Conservation (phyloP, 2,797 vertebrate species). For the Otolemur crassicaudatus region DNA sequence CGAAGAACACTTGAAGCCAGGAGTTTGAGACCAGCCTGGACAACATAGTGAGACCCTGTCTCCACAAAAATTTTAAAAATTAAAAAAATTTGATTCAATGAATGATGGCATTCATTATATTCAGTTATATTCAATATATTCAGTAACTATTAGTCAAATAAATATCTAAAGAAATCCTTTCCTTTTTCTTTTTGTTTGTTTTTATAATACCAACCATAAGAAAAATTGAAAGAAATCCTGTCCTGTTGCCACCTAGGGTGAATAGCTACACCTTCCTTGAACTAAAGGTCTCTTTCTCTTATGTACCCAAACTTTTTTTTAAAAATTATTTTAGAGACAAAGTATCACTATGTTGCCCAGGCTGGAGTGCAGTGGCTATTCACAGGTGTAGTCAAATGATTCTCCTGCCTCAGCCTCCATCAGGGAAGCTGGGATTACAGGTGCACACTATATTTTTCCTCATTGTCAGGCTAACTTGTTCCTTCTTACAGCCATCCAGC, state of each 20-base stretch:
- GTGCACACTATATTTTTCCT: neutral
- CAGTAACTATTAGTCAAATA: neutral
- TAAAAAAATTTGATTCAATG: neutral
- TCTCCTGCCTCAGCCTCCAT: too few species aligned
- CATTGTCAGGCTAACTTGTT: neutral
- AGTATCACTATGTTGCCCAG: neutral
- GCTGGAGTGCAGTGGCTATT: neutral
- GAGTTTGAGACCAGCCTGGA: too few species aligned
- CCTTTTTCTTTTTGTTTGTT: too few species aligned
- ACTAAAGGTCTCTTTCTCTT: neutral
- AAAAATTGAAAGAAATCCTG: neutral
- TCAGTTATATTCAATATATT: too few species aligned
- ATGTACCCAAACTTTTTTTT: neutral
- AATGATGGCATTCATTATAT: too few species aligned
- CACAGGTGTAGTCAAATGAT: too few species aligned
- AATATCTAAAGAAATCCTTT: neutral
- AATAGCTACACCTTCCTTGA: neutral
- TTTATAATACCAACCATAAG: too few species aligned
- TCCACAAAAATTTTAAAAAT: neutral
- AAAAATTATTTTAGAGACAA: neutral
- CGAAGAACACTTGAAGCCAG: too few species aligned
- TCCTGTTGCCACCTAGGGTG: neutral
- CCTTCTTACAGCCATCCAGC: neutral
- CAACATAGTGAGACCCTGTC: too few species aligned
- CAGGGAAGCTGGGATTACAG: too few species aligned